Percentiles rank a stretch among this genome's conserved stretches.
Evolutionary conservation across 2,888 invertebrate genomes (phyloP).

Genomic region (Pherbina coryleti): DNA sequence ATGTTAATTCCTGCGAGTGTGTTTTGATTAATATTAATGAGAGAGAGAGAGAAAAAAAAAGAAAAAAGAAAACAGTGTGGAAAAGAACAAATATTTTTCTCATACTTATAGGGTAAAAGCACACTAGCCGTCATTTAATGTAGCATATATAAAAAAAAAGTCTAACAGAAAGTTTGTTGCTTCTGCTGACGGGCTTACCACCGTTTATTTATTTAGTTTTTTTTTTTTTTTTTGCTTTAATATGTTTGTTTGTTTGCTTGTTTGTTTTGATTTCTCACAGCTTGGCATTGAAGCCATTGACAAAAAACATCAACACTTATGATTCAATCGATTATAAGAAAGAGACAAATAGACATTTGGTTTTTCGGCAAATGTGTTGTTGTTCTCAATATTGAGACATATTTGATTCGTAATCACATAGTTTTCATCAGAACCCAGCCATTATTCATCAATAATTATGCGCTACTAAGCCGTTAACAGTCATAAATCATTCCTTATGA

Average conservation of each 20-base stretch:
- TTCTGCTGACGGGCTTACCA: no score
- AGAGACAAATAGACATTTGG: no score
- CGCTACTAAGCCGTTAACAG: no score
- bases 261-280: background rate
- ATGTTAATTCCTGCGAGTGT: constrained; percentile 43
- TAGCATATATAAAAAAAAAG: background rate
- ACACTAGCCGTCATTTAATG: background rate
- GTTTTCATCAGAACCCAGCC: no score
- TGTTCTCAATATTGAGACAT: no score
- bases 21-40: constrained; percentile 33
- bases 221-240: background rate
- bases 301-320: no score
- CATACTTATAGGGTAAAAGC: background rate
- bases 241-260: background rate
- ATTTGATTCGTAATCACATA: no score
- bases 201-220: background rate
- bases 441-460: no score
- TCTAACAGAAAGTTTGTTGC: background rate
- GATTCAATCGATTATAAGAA: no score
- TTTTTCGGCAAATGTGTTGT: no score
- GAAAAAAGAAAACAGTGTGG: background rate
- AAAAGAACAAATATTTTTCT: background rate
- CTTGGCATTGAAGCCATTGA: no score
- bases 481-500: no score
- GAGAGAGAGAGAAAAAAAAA: background rate